Evolutionary conservation across 2,797 vertebrate genomes (phyloP), one percentile per base, ranked within the genome.

Genomic region (Clamator glandarius): DNA sequence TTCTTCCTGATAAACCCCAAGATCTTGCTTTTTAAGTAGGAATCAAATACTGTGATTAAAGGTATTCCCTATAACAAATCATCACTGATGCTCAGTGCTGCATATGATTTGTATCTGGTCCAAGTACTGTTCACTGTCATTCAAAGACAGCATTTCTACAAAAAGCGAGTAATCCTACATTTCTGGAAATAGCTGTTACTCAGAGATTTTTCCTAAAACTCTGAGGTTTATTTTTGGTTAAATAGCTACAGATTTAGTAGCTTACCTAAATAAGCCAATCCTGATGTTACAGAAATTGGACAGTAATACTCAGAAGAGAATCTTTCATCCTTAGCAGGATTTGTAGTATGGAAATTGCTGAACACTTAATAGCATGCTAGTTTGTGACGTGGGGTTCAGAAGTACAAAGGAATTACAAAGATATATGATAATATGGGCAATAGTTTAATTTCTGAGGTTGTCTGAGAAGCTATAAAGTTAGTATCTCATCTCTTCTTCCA

Each of bases 381-480:
- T 90, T 91, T 94, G 69, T 88, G 92, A 95, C 95, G 93, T 42
- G 35, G 44, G 73, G 84, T 97, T 96, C 95, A 95, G 62, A 84
- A 86, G 82, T 94, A 96, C 85, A 95, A 88, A 93, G 73, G 80
- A 91, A 94, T 96, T 96, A 91, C 82, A 69, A 78, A 93, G 94
- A 94, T 89, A 87, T 95, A 94, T 93, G 94, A 24, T 92, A 94
- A 95, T 92, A 69, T 31, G 78, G 82, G 72, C 89, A 91, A 92
- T 62, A 93, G 76, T 90, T 96, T 95, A 91, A 95, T 92, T 96
- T 95, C 87, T 81, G 79, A 91, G 91, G 89, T 92, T 95, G 89
- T 78, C 89, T 94, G 83, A 86, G 90, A 81, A 90, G 58, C 80
- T 92, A 69, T 92, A 75, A 93, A 93, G 92, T 89, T 94, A 95